Conservation (phyloP, 2,888 invertebrate genomes). For the Plebejus melissa region DNA sequence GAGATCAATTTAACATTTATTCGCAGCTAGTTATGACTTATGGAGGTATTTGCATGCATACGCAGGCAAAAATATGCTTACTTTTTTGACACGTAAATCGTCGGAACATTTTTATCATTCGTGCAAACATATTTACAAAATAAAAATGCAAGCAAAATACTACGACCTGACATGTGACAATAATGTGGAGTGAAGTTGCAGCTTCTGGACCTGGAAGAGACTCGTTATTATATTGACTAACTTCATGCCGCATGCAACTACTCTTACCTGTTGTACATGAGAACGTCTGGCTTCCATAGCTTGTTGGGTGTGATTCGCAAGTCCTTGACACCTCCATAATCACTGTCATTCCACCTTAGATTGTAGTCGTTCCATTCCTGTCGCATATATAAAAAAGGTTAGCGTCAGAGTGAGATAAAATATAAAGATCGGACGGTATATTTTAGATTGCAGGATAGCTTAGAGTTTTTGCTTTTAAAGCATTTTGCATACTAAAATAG, state of each 20-base stretch:
- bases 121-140: constrained; percentile 24
- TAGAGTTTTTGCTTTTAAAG: not conserved
- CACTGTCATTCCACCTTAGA: constrained; percentile 96
- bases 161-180: constrained; percentile 18
- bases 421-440: not conserved
- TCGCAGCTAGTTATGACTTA: not conserved
- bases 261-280: constrained; percentile 98
- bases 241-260: constrained; percentile 35
- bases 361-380: constrained; percentile 99
- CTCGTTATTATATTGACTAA: constrained; percentile 28
- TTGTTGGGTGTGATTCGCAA: constrained; percentile 96
- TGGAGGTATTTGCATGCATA: constrained; percentile 1
- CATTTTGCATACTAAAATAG: not conserved
- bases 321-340: constrained; percentile 96
- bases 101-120: not conserved
- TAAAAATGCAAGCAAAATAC: constrained; percentile 21
- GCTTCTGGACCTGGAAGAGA: constrained; percentile 35
- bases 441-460: not conserved
- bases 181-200: not conserved
- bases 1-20: not conserved
- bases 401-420: constrained; percentile 30
- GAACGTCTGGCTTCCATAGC: constrained; percentile 99
- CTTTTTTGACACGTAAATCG: not conserved
- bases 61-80: constrained; percentile 16
- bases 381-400: constrained; percentile 45